Evolutionary conservation across 2,797 vertebrate genomes (phyloP), one percentile per base, ranked within the genome.

Genomic region (Schizopygopsis malacanthus): DNA sequence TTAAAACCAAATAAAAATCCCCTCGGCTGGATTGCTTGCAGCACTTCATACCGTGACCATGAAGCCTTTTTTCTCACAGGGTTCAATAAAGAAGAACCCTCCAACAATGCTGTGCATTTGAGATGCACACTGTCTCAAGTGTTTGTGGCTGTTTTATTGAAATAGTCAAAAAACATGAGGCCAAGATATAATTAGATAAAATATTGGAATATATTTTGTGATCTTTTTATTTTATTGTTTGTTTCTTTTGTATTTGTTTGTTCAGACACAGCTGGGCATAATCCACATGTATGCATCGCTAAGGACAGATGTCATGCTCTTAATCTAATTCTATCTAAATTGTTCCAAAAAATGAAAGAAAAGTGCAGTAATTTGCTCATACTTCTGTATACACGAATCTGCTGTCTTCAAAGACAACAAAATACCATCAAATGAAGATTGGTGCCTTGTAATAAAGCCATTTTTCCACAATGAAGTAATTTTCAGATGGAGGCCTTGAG

Each of bases 331-430:
- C 96, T 94, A 96, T 95, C 96, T 94, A 97, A 97, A 93, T 93
- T 94, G 93, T 91, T 88, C 89, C 91, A 95, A 93, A 93, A 97
- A 98, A 98, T 97, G 95, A 97, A 92, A 96, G 96, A 98, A 98
- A 98, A 98, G 94, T 97, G 96, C 95, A 87, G 96, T 96, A 97
- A 98, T 99, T 98, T 99, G 91, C 95, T 95, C 90, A 95, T 95
- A 94, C 96, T 95, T 95, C 93, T 94, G 94, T 96, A 96, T 97
- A 87, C 82, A 92, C 93, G 88, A 92, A 90, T 91, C 92, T 90
- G 89, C 52, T 83, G 91, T 90, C 96, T 98, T 99, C 97, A 99
- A 98, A 99, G 97, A 92, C 89, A 82, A 91, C 91, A 95, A 95
- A 95, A 97, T 96, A 92, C 92, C 94, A 95, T 93, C 93, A 92